Evolutionary conservation across 2,888 invertebrate species (phyloP).

Genomic region (Pseudoips prasinana): DNA sequence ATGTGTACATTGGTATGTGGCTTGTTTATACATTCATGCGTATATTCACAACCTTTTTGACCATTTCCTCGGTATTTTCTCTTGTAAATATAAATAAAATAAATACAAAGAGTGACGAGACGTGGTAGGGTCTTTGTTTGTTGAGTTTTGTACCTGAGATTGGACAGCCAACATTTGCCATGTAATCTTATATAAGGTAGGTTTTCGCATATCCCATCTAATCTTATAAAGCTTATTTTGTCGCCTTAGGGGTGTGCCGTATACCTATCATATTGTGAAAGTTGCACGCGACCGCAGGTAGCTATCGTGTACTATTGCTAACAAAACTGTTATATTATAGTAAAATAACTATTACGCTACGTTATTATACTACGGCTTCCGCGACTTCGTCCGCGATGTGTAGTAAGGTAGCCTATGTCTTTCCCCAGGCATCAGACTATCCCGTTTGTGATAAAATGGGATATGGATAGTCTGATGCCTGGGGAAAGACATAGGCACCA

Average conservation of each 20-base stretch:
- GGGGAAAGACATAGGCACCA: too few relatives aligned
- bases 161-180: conserved; percentile 13
- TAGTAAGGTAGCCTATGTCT: too few relatives aligned
- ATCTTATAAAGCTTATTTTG: conserved; percentile 58
- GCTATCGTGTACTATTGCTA: conserved; percentile 5
- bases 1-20: not conserved
- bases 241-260: conserved; percentile 37
- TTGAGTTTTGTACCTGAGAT: conserved; percentile 14
- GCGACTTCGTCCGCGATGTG: too few relatives aligned
- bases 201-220: conserved; percentile 42
- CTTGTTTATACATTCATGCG: not conserved
- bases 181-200: conserved; percentile 18
- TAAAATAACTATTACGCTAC: too few relatives aligned
- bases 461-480: too few relatives aligned
- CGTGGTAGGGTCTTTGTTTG: conserved; percentile 20
- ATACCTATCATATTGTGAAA: conserved; percentile 40
- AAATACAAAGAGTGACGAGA: conserved; percentile 18
- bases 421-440: too few relatives aligned
- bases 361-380: too few relatives aligned
- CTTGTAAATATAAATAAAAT: too few relatives aligned
- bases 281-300: conserved; percentile 37
- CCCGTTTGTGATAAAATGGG: too few relatives aligned
- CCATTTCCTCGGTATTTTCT: not conserved
- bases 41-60: not conserved
- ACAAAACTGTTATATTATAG: too few relatives aligned